Evolutionary conservation across 2,113 vertebrate genomes (phyloP), one percentile per base, ranked within the genome.

Genomic region (Tragulus kanchil): DNA sequence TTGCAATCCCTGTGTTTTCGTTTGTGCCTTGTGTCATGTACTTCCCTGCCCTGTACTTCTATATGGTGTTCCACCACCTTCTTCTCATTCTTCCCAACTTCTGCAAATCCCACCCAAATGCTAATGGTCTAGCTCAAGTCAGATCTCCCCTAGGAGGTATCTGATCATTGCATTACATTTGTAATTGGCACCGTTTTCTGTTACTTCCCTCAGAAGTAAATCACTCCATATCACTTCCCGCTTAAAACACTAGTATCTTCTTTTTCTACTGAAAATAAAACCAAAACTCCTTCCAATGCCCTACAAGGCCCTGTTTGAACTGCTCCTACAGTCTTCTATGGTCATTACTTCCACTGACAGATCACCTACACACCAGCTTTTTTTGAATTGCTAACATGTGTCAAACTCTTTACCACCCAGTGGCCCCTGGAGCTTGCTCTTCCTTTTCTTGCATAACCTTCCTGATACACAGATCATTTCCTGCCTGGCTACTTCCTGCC

Each of bases 221-320:
- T 58, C 48, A 83, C 12, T 78, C 59, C 48, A 31, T 95, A 56
- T 88, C 6, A 61, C 4, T 56, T 36, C 10, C 16, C 62, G 16
- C 7, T 89, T 83, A 59, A 56, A 77, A 89, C 15, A 86, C 15
- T 85, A 59, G 9, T 12, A 45, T 14, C 52, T 78, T 54, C 5
- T 52, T 36, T 81, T 94, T 88, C 52, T 56, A 64, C 73, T 50
- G 26, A 90, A 84, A 90, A 85, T 42, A 56, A 94, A 75, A 23
- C 13, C 75, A 42, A 65, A 59, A 4, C 3, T 8, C 59, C 17
- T 61, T 64, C 45, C 2, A 31, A 75, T 13, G 3, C 23, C 31
- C n/a, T 82, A 10, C 0, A 58, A 75, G 8, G 3, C 1, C 25
- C 31, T 75, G 42, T 42, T 71, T 52, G 17, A 89, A 54, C 86